Conservation (phyloP, 2,888 invertebrate species). For the Philonicus albiceps region DNA sequence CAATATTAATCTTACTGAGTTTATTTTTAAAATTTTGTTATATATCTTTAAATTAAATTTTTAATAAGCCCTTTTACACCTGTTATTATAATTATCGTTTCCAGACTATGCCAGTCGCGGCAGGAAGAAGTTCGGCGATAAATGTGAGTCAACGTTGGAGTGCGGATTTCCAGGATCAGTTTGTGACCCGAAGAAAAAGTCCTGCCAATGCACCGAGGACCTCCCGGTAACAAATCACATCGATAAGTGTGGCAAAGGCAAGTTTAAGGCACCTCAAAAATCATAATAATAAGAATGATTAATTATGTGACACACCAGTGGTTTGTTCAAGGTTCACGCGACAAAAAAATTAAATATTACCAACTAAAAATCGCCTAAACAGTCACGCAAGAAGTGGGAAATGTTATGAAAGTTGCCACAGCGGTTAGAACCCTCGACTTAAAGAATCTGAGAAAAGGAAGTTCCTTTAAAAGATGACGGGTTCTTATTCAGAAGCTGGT, state of each 20-base stretch:
- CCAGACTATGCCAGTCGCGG: constrained; percentile 68
- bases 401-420: not conserved
- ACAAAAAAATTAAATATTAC: not conserved
- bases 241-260: constrained; percentile 86
- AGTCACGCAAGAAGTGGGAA: not conserved
- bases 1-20: too few species aligned
- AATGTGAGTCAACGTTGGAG: constrained; percentile 73
- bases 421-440: not conserved
- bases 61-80: not conserved
- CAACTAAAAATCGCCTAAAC: not conserved
- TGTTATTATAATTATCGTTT: constrained; percentile 10
- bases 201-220: constrained; percentile 77
- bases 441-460: not conserved
- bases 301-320: not conserved
- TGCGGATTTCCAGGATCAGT: constrained; percentile 79
- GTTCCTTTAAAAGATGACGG: not conserved
- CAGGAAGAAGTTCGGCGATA: constrained; percentile 77
- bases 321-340: not conserved
- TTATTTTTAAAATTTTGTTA: too few species aligned
- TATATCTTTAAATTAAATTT: not conserved
- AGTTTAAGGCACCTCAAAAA: constrained; percentile 57
- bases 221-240: constrained; percentile 81
- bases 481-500: not conserved
- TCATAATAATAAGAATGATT: not conserved
- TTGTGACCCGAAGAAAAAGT: constrained; percentile 74